A percentile compares a stretch with the other conserved stretches of the same genome.
Evolutionary conservation across 2,888 invertebrate species (phyloP).

Genomic region (Tetramorium bicarinatum): DNA sequence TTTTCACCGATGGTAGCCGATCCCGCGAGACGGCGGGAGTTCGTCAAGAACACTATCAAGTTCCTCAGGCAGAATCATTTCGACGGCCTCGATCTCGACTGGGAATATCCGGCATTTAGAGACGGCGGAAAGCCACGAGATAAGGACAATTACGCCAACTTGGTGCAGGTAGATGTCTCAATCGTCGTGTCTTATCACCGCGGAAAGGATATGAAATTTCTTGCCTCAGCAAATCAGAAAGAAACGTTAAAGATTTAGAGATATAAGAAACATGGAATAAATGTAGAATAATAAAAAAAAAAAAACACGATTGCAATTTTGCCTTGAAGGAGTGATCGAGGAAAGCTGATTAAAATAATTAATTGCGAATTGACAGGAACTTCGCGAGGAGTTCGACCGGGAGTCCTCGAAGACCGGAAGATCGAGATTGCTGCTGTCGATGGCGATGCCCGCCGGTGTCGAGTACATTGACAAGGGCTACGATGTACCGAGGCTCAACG

Average conservation of each 20-base stretch:
- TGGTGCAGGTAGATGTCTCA: constrained; percentile 90
- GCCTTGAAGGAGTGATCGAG: neutral
- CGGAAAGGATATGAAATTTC: neutral
- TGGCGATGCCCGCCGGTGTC: constrained; percentile 97
- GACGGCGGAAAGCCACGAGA: constrained; percentile 92
- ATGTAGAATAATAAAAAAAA: neutral
- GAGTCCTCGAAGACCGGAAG: constrained; percentile 95
- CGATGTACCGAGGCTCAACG: constrained; percentile 94
- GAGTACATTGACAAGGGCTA: constrained; percentile 98
- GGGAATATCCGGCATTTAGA: constrained; percentile 95
- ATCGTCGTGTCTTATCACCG: neutral
- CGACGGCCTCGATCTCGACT: constrained; percentile 97
- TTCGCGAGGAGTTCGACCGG: constrained; percentile 95
- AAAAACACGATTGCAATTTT: neutral
- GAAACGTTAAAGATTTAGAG: neutral
- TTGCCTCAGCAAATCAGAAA: neutral
- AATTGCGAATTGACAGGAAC: constrained; percentile 88
- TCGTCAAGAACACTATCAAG: constrained; percentile 94
- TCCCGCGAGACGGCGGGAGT: constrained; percentile 91
- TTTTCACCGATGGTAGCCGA: constrained; percentile 96
- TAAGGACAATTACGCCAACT: constrained; percentile 94
- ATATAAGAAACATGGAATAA: neutral
- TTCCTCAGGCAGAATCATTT: constrained; percentile 97
- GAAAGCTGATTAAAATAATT: constrained; percentile 1
- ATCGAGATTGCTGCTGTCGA: constrained; percentile 93